Evolutionary conservation across 2,888 invertebrate genomes (phyloP), one percentile per base, ranked within the genome.

Genomic region (Trichacis sp.): DNA sequence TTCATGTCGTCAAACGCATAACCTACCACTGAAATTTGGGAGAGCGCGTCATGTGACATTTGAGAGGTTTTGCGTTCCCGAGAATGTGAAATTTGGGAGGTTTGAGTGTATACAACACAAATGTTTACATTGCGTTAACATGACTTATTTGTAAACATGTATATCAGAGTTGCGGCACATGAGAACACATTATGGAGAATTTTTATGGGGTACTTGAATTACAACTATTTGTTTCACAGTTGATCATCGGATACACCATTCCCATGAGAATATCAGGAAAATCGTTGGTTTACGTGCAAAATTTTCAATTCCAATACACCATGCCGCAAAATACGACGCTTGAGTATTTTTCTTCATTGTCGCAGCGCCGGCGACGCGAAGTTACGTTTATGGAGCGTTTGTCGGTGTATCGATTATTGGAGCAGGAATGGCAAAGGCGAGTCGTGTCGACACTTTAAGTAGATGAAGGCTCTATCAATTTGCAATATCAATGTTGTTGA

Each of bases 241-340:
- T 91, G 2, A 82, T 91, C 40, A 72, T 89, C 6, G 90, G 90
- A 11, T 78, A 89, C 17, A 86, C 87, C 8, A 75, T 87, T 0
- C 91, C 91, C 1, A 84, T 91, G 4, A 84, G 87, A 20, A 86
- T 88, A 6, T 84, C 86, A 0, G 88, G 87, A 45, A 82, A 89
- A 54, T 87, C 84, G 54, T 76, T 91, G 68, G 82, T 85, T 0
- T 89, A 89, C 64, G 88, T 86, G 0, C 87, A 87, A 51, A 91
- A 91, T 79, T 86, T 91, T 62, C 91, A 91, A 79, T 91, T 88
- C 77, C 91, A 91, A 75, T 91, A 89, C 75, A 24, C 81, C 0
- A 81, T 89, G 67, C 88, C 88, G 47, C 74, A 77, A 52, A 89
- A 89, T 72, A 86, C 87, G 36, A 80, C 87, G 0, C 70, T 87